phyloP scores from a whole-genome alignment of 2,113 vertebrate genomes.

The Colistium nudipinnis region DNA sequence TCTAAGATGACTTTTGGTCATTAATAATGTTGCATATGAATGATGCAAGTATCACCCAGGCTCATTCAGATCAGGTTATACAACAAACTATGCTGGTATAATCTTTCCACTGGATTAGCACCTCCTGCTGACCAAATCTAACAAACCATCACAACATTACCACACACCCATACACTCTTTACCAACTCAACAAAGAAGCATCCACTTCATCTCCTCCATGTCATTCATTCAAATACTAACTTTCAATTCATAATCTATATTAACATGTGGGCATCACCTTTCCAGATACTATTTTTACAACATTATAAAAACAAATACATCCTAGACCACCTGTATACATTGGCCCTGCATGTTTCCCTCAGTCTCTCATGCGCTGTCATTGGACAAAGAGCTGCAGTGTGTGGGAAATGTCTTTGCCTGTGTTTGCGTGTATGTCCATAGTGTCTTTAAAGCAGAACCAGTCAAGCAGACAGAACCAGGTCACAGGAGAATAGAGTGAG shows the following conservation, averaged over 20 bases:
- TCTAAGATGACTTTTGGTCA: background rate
- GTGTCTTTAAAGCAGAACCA: conserved; percentile 72
- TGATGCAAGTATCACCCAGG: background rate
- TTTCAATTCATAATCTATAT: background rate
- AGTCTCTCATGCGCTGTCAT: conserved; percentile 28
- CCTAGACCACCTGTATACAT: background rate
- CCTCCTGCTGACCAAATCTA: background rate
- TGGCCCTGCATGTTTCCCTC: conserved; percentile 6
- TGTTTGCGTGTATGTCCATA: conserved; percentile 52
- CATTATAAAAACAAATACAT: too few species aligned
- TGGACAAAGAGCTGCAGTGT: conserved; percentile 10
- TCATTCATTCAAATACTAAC: background rate
- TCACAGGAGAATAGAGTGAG: conserved; percentile 74
- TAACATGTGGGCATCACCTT: too few species aligned
- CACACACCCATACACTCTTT: background rate
- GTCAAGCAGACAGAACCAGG: conserved; percentile 79
- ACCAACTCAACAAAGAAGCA: background rate
- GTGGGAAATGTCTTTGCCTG: conserved; percentile 23
- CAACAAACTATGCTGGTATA: background rate
- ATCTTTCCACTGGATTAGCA: background rate
- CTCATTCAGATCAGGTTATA: background rate
- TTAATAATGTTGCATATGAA: background rate
- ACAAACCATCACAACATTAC: background rate
- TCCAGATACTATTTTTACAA: too few species aligned
- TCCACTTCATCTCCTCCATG: background rate